Base-by-base conservation (phyloP, 2,888 invertebrate species). In the Plebejus melissa region DNA sequence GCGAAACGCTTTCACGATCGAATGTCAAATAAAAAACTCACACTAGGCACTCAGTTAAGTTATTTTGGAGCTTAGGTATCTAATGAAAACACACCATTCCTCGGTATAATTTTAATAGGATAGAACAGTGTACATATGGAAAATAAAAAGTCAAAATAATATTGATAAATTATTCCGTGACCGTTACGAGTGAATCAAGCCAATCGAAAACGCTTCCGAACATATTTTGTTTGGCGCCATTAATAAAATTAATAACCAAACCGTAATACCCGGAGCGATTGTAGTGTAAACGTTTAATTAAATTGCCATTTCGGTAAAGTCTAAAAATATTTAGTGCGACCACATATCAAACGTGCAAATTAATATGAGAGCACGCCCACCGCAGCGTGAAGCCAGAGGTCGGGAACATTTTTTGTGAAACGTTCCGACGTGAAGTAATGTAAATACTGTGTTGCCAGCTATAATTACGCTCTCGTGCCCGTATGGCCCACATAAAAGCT, bases 401-500 rank as follows among this genome's bases (percentile, higher is more conserved):
- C 79, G 78, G 79, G 78, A 79, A 79, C 32, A 79, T 82, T 82
- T 65, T 65, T 80, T 81, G 81, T 81, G 79, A 78, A 79, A 79
- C 65, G 79, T 82, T 82, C 80, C 81, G 81, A 78, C 79, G 80
- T 78, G 79, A 78, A 79, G 83, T 85, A 87, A 88, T 86, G 88
- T 84, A 84, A 88, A 88, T 85, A 84, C 86, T 81, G 82, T 86
- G 87, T 87, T 82, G 82, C 81, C 83, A 78, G 82, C 80, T 80
- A 84, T 87, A 87, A 88, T 88, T 88, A 88, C 83, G 78, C 88
- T 86, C 88, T 86, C 82, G 81, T 79, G 79, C 88, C 85, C 82
- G 81, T 79, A 79, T 79, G 78, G 80, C 77, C 77, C 54, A 75
- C 77, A 76, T 60, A 76, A 70, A 77, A 78, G 78, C 77, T 75